Evolutionary conservation across 2,888 invertebrate species (phyloP).

Genomic region (Acanthopleura granulata): DNA sequence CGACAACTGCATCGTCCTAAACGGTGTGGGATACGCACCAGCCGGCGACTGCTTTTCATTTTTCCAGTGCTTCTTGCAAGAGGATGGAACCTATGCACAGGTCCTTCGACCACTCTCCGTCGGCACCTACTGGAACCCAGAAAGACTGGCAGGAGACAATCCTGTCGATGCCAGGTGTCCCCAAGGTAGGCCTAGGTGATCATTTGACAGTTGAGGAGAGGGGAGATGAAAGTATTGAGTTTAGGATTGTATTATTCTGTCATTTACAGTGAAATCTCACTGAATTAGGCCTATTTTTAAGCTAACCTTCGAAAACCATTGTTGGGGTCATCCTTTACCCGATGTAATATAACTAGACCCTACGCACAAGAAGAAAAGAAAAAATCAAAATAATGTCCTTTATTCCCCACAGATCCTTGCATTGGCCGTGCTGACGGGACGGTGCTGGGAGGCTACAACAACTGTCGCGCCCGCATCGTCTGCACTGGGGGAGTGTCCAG

Average conservation of each 20-base stretch:
- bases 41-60: not conserved
- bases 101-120: not conserved
- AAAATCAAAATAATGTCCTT: not conserved
- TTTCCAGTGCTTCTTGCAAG: not conserved
- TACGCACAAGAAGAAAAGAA: not conserved
- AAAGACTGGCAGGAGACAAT: not conserved
- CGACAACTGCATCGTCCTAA: not conserved
- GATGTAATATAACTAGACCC: no score
- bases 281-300: no score
- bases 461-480: not conserved
- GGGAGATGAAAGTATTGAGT: no score
- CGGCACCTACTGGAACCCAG: conserved; percentile 1
- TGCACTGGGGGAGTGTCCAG: not conserved
- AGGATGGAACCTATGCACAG: not conserved
- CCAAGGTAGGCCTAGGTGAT: not conserved
- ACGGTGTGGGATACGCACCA: conserved; percentile 2
- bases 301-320: no score
- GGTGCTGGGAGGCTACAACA: not conserved
- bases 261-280: no score
- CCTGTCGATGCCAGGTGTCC: not conserved
- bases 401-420: not conserved
- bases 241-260: no score
- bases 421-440: not conserved
- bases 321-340: no score
- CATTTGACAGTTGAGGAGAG: no score